Evolutionary conservation across 2,888 invertebrate species (phyloP).

Genomic region (Acrobasis suavella): DNA sequence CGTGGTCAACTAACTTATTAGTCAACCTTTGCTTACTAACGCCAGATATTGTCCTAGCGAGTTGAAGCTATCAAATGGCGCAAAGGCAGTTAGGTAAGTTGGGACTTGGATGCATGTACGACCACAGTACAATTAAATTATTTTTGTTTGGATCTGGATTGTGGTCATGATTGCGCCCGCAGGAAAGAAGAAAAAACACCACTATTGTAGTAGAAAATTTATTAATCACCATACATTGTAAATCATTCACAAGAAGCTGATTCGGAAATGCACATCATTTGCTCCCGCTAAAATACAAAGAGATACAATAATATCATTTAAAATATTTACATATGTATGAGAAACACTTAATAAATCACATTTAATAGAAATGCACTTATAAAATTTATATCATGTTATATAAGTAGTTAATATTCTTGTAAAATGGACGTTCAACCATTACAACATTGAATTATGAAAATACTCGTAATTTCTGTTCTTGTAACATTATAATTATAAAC

Average conservation of each 20-base stretch:
- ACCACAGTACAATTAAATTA: too few species aligned
- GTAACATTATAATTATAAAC: constrained; percentile 57
- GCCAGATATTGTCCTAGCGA: too few species aligned
- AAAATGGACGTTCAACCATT: constrained; percentile 73
- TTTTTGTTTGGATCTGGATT: too few species aligned
- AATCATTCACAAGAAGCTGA: constrained; percentile 72
- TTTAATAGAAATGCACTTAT: constrained; percentile 65
- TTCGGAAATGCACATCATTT: constrained; percentile 73
- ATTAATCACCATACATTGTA: constrained; percentile 65
- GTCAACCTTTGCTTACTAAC: too few species aligned
- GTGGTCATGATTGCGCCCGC: too few species aligned
- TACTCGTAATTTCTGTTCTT: constrained; percentile 55
- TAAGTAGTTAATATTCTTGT: constrained; percentile 42
- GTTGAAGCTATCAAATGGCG: too few species aligned
- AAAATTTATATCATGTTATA: constrained; percentile 52
- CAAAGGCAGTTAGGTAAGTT: too few species aligned
- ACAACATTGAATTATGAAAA: constrained; percentile 68
- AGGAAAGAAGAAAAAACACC: constrained; percentile 21
- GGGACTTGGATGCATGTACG: too few species aligned
- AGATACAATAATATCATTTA: constrained; percentile 36
- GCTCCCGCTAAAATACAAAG: constrained; percentile 50
- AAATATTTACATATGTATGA: constrained; percentile 61
- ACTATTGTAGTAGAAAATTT: constrained; percentile 66
- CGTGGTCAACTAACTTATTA: too few species aligned
- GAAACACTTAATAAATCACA: constrained; percentile 58